These are phyloP conservation scores for Clinocottus analis DNA, from an alignment of 2,113 vertebrate genomes.

Conservation along the genomic window DNA sequence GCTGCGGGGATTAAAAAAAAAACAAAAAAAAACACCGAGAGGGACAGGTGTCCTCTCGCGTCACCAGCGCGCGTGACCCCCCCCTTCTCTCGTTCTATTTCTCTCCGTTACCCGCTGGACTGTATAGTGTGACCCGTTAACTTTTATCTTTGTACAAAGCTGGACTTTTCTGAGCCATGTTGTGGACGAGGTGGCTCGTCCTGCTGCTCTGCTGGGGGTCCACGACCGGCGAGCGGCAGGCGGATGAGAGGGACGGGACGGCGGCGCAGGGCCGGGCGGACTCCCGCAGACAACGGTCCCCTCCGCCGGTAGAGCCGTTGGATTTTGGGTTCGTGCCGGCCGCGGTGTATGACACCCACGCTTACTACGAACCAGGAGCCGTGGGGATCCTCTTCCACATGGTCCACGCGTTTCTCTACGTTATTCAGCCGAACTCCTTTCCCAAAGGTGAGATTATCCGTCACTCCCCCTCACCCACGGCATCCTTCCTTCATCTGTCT, in stretches of 20 bases:
- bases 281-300: conserved; percentile 62
- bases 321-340: conserved; percentile 90
- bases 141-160: neutral
- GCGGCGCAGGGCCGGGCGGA: conserved; percentile 55
- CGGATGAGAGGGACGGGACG: neutral
- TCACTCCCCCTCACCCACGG: neutral
- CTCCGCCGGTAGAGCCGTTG: conserved; percentile 78
- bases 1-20: conserved; percentile 37
- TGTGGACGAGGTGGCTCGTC: conserved; percentile 79
- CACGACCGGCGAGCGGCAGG: conserved; percentile 74
- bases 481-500: neutral
- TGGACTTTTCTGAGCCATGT: conserved; percentile 82
- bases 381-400: conserved; percentile 88
- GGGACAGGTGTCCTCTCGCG: conserved; percentile 58
- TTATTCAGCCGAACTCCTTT: conserved; percentile 90
- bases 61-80: neutral
- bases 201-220: conserved; percentile 84
- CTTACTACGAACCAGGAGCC: conserved; percentile 86
- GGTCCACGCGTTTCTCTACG: conserved; percentile 88
- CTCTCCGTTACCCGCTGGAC: conserved; percentile 2
- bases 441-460: conserved; percentile 89
- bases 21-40: conserved; percentile 37
- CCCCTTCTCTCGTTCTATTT: neutral
- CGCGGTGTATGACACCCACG: conserved; percentile 87
- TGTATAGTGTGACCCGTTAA: neutral